These are phyloP conservation scores for Takifugu flavidus DNA, from an alignment of 2,113 vertebrate genomes.

Conservation along the genomic window DNA sequence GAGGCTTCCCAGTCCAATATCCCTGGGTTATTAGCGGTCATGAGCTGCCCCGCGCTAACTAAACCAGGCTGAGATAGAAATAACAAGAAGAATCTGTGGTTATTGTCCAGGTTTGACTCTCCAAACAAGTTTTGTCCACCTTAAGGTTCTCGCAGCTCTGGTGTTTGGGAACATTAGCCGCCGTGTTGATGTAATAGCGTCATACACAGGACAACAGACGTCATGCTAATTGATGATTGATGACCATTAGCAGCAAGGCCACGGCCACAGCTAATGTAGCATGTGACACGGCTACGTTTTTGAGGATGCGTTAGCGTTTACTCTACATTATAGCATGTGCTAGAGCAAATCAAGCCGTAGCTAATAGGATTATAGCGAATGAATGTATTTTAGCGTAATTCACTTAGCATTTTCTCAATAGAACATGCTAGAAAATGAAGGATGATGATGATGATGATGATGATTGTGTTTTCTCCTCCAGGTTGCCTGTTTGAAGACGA, in stretches of 20 bases:
- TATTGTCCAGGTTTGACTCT: conserved; percentile 12
- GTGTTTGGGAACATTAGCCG: conserved; percentile 53
- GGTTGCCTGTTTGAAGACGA: conserved; percentile 72
- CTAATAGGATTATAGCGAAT: too few species aligned
- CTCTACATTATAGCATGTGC: neutral
- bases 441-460: too few species aligned
- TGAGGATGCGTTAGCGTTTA: neutral
- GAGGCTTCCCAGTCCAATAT: conserved; percentile 15
- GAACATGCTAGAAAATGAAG: too few species aligned
- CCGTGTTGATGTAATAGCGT: conserved; percentile 51
- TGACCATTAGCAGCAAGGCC: conserved; percentile 47
- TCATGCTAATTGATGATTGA: conserved; percentile 65
- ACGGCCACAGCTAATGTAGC: conserved; percentile 32
- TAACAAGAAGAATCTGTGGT: conserved; percentile 43
- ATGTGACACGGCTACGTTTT: neutral
- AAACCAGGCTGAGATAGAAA: conserved; percentile 27
- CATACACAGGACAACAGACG: conserved; percentile 47
- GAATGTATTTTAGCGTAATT: too few species aligned
- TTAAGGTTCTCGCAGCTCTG: conserved; percentile 52
- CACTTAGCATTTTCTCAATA: too few species aligned
- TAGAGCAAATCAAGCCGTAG: too few species aligned
- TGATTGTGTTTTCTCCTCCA: conserved; percentile 20
- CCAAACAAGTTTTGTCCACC: neutral
- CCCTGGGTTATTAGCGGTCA: conserved; percentile 39
- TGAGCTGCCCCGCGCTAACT: conserved; percentile 33